Evolutionary conservation across 2,113 vertebrate genomes (phyloP), one percentile per base, ranked within the genome.

Genomic region (Pelodiscus sinensis): DNA sequence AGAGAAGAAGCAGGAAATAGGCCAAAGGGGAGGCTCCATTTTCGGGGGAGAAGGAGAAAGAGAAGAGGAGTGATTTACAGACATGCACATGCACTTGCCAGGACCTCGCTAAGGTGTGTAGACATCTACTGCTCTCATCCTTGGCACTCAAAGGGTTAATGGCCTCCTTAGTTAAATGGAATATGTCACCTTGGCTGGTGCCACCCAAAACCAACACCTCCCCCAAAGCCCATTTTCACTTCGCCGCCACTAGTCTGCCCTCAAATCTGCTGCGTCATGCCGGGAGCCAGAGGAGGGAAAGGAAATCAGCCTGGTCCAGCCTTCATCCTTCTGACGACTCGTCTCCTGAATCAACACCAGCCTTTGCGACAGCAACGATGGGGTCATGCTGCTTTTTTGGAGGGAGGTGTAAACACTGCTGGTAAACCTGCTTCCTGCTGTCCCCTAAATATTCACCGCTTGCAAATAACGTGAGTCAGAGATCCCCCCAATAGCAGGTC

Each of bases 251-350:
- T 22, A 52, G 79, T 84, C 71, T 86, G 93, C 92, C 80, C 79
- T 80, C 84, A 90, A 96, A 96, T 91, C 79, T 95, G 96, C 94
- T 88, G 96, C 3, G 94, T 97, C 95, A 96, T 58, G 85, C 87
- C 71, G 68, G 52, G 85, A 87, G 88, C 86, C 56, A 5, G 83
- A 50, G 29, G 81, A 94, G 91, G 90, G 78, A 94, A 92, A 89
- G 85, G 96, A 96, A 92, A 88, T 82, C 51, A 84, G 81, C 92
- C 85, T n/a, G 0, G 90, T 97, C 94, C 94, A 91, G 86, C 95
- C 87, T 92, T 95, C 89, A 96, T 94, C 95, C 96, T 92, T 95
- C 92, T 93, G 86, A 95, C 98, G 98, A 98, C 92, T 98, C 97
- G 97, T 94, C 71, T 22, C 90, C 68, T 0, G 2, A 94, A 91